Base-by-base conservation (phyloP, 2,797 vertebrate genomes). In the Esox lucius region DNA sequence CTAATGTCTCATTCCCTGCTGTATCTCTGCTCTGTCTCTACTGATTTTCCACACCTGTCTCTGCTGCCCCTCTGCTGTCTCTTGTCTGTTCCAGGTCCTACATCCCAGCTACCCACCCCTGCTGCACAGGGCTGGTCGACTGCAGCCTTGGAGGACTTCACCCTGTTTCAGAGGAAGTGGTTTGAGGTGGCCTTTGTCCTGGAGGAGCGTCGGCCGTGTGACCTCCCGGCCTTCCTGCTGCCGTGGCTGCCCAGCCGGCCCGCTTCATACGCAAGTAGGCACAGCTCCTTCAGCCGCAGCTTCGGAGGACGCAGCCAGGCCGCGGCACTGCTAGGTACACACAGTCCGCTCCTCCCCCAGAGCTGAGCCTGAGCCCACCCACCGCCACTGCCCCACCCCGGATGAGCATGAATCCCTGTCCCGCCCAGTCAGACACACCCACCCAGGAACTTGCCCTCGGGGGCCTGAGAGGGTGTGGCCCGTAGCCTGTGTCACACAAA, bases 201-300 rank as follows among this genome's bases (percentile, higher is more conserved):
- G 17, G 98, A 99, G 89, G 98, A 99, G 86, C 95, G 92, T 1
- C 91, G 95, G n/a, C 95, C 97, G 73, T 97, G 96, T 0, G 96
- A 98, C 83, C 96, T 99, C 46, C 98, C 98, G 0, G 94, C 95
- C 0, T 99, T 99, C 85, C 92, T 99, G 33, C 89, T 99, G 86
- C 98, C 98, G 22, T 97, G 97, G 97, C 91, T 99, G 79, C 98
- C 98, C 77, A 99, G 98, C 87, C 94, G 98, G 80, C 97, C 98
- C 0, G 96, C 98, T 73, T 99, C 98, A 84, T 99, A 99, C 65
- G 97, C 98, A 90, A 99, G 98, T 95, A 95, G 98, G 90, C 97
- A 99, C 93, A 99, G 98, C 92, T 99, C 98, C 92, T 99, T 99
- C 93, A 99, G 98, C 93, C 97, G 98, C 94, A 99, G 98, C 93